Conservation (phyloP, 2,797 vertebrate species). For the Peromyscus aztecus region DNA sequence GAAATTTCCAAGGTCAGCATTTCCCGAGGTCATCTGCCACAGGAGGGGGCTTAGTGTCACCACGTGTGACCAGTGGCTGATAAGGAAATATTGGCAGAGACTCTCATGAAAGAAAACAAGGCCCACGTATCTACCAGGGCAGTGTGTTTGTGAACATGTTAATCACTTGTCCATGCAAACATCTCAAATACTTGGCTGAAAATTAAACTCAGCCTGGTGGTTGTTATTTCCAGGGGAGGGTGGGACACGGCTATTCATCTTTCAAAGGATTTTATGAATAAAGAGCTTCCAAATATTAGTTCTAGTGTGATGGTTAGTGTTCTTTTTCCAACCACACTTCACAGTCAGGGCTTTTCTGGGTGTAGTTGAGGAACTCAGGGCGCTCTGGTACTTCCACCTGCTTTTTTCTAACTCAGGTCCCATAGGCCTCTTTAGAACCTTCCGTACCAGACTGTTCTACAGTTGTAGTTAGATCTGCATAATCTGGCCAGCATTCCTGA, state of each 20-base stretch:
- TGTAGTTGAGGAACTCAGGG: rapidly evolving
- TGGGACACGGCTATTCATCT: not conserved
- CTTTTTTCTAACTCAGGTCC: rapidly evolving
- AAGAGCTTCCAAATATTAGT: slow-evolving; percentile 24
- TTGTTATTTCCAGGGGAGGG: slow-evolving; percentile 51
- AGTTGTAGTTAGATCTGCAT: not conserved
- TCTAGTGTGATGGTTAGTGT: not conserved
- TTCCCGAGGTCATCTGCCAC: not conserved
- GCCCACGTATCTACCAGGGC: slow-evolving; percentile 71
- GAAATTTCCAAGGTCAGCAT: not conserved
- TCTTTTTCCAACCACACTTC: not conserved
- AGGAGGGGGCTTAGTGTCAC: not conserved
- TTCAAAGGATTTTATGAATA: slow-evolving; percentile 61
- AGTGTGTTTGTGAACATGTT: slow-evolving; percentile 65
- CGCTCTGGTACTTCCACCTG: not conserved
- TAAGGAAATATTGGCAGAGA: slow-evolving; percentile 72
- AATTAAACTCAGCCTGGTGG: slow-evolving; percentile 31
- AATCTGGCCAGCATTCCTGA: not conserved
- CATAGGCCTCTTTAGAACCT: not conserved
- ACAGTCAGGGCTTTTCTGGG: not conserved
- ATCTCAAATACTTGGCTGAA: slow-evolving; percentile 35
- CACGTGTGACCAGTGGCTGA: slow-evolving; percentile 59
- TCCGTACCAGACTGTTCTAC: rapidly evolving
- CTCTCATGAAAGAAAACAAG: slow-evolving; percentile 59
- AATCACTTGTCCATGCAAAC: not conserved